These are phyloP conservation scores for Periophthalmodon schlosseri DNA, from an alignment of 2,113 vertebrate species.

Conservation along the genomic window DNA sequence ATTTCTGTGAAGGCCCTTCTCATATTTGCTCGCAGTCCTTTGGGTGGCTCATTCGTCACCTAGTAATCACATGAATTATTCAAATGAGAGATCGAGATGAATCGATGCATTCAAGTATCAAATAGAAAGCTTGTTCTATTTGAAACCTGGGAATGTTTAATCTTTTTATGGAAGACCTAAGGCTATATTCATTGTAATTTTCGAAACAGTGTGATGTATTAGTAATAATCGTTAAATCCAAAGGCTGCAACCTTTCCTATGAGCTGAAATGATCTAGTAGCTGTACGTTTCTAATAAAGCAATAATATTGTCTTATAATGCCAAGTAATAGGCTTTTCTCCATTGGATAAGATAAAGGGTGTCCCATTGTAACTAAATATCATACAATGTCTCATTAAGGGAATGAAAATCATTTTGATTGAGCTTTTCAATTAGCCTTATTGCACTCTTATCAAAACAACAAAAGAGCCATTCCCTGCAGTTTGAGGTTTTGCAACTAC, in stretches of 20 bases:
- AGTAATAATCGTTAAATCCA: not conserved
- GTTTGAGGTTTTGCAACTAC: not conserved
- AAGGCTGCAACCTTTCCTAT: not conserved
- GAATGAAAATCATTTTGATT: not conserved
- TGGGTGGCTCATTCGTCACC: constrained; percentile 83
- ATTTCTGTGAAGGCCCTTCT: constrained; percentile 81
- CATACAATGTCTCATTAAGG: not conserved
- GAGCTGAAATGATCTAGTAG: not conserved
- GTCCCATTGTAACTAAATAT: not conserved
- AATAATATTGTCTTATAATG: not conserved
- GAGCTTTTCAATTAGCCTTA: too few species aligned
- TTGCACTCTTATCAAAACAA: not conserved
- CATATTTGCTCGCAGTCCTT: constrained; percentile 82
- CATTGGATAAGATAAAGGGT: not conserved
- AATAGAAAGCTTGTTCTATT: not conserved
- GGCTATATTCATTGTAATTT: not conserved
- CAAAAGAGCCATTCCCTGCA: not conserved
- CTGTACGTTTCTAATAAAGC: not conserved
- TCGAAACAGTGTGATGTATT: too few species aligned
- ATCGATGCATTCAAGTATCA: not conserved
- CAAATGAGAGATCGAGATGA: not conserved
- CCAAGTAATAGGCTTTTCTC: not conserved
- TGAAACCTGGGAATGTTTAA: not conserved
- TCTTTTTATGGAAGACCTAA: not conserved
- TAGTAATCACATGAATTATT: constrained; percentile 34